These are phyloP conservation scores for Gasterosteus nipponicus DNA, from an alignment of 2,113 vertebrate genomes.

Conservation along the genomic window DNA sequence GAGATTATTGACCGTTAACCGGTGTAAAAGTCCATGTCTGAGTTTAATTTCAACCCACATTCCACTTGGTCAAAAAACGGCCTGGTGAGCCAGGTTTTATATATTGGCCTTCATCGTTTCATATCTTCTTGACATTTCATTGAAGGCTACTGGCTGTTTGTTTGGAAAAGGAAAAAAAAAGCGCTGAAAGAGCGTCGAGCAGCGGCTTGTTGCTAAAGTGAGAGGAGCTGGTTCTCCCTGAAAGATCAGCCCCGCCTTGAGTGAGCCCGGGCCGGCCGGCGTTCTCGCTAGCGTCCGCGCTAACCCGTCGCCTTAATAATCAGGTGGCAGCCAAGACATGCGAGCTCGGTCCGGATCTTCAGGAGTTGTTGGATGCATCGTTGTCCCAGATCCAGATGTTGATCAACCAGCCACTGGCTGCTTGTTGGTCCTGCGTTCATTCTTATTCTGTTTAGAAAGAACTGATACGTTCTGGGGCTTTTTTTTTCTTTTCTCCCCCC, in stretches of 20 bases:
- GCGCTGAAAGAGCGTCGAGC: too few relatives aligned
- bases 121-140: background rate
- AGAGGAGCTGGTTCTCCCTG: background rate
- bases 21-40: background rate
- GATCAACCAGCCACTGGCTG: too few relatives aligned
- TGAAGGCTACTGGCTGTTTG: background rate
- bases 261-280: background rate
- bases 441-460: conserved; percentile 6
- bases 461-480: conserved; percentile 10
- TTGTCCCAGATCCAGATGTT: too few relatives aligned
- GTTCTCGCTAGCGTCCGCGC: too few relatives aligned
- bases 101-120: background rate
- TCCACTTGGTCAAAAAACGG: background rate
- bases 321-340: background rate
- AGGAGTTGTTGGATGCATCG: too few relatives aligned
- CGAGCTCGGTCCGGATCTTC: too few relatives aligned
- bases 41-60: background rate
- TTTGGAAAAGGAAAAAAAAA: background rate
- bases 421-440: background rate
- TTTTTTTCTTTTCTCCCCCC: conserved; percentile 2
- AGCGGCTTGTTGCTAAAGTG: background rate
- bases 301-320: too few relatives aligned
- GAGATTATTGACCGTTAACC: background rate
- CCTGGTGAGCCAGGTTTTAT: background rate
- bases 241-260: background rate